Base-by-base conservation (phyloP, 2,888 invertebrate genomes). In the Ecdyonurus torrentis region DNA sequence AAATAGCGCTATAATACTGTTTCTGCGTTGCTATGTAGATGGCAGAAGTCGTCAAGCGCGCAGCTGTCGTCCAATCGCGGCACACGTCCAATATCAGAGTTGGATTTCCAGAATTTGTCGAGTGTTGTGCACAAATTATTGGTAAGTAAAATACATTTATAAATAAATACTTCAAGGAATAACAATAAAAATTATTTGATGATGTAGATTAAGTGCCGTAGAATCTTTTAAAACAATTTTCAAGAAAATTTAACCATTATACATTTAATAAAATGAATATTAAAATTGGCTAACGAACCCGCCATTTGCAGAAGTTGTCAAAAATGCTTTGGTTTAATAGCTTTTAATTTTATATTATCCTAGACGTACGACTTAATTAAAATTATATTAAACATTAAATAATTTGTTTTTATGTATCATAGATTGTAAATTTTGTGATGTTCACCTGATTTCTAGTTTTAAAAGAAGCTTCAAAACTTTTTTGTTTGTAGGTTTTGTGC, bases 291-390 rank as follows among this genome's bases (percentile, higher is more conserved):
- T 20, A 22, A 37, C n/a, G 7, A 20, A 22, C 55, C 55, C 55
- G 55, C 55, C 55, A 55, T 55, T 55, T 55, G 55, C 55, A 55
- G 55, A 55, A 55, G 22, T 20, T 22, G 55, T 55, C 55, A n/a
- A 55, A 22, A 55, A 55, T 18, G 19, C 22, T n/a, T n/a, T n/a
- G n/a, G 55, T 18, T 55, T 22, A 20, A 55, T 18, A 20, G 7
- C n/a, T 18, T 55, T n/a, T 20, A 55, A 55, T 20, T 55, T 55
- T 55, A 15, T 37, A n/a, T n/a, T n/a, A n/a, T 10, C 5, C 37
- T 15, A 37, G 37, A 5, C 37, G 15, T 37, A 5, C 37, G 5
- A 15, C 37, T 37, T 37, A n/a, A n/a, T 37, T 15, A 37, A 37
- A 37, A 5, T 37, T 37, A 37, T 37, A 15, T 37, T 10, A 37